Base-by-base conservation (phyloP, 2,888 invertebrate genomes). In the Troides aeacus region DNA sequence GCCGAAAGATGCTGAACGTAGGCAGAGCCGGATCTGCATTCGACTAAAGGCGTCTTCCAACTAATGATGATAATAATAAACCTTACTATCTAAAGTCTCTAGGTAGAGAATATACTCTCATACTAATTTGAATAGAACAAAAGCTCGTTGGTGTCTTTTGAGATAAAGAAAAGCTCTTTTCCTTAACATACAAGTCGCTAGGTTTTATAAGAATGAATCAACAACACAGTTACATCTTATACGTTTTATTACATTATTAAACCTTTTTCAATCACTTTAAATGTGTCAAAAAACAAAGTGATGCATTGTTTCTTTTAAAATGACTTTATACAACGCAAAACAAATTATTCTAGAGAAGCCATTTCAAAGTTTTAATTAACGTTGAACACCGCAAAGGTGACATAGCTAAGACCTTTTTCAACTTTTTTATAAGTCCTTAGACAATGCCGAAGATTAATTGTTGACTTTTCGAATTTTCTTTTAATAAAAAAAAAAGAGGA, bases 351-450 rank as follows among this genome's bases (percentile, higher is more conserved):
- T 12, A 15, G 50, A 50, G 50, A 50, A 17, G 18, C 50, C 50
- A 18, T 50, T 67, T 62, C 67, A 67, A 62, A 62, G 17, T 67
- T 62, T 62, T 67, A 67, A 67, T 66, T 67, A 62, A 67, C 39
- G 23, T 42, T 39, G 57, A 61, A 56, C 17, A 50, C 61, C 60
- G 66, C 66, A 66, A 67, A 36, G 60, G 62, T 61, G 61, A 62
- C 67, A 62, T 67, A 23, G 39, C 53, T 61, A 61, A 62, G 53
- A 67, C 23, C 23, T 62, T 62, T 62, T 36, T 62, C 21, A 42
- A 62, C 39, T 56, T 62, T 67, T 30, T 66, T 50, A 17, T 23
- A 30, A 62, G 62, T 62, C 62, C 46, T 50, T 46, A 42, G 62
- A 39, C 24, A 62, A 42, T 46, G 42, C 46, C 15, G 62, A 42